Conservation (phyloP, 2,113 vertebrate genomes). For the Chrysemys picta region DNA sequence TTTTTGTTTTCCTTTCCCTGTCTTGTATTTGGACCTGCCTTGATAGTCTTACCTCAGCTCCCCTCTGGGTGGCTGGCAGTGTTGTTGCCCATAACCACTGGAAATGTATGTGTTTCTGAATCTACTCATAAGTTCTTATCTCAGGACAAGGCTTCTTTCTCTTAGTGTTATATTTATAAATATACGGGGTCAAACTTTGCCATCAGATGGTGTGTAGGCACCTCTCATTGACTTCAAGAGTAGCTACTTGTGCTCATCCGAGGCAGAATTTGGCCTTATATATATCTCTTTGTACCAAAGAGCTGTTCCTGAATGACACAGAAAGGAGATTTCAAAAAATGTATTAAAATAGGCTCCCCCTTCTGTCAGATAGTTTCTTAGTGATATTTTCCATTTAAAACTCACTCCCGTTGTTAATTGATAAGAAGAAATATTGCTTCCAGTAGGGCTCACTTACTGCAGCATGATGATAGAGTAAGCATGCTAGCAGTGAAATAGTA, state of each 20-base stretch:
- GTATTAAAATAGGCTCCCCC: background rate
- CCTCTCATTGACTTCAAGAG: background rate
- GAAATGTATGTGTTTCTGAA: background rate
- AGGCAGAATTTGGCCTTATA: background rate
- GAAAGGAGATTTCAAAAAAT: background rate
- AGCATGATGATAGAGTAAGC: background rate
- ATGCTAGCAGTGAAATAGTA: background rate
- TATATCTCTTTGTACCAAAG: background rate
- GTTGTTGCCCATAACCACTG: background rate
- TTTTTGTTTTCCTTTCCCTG: background rate
- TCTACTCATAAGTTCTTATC: background rate
- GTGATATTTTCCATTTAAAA: background rate
- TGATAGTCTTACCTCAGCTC: background rate
- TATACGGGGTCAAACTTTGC: background rate
- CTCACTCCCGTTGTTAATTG: background rate
- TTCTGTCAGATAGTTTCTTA: background rate
- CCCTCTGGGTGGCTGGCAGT: background rate
- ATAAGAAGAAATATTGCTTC: background rate
- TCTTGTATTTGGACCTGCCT: background rate
- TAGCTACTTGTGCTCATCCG: background rate
- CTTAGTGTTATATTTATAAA: background rate
- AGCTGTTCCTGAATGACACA: background rate
- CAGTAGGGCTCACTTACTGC: background rate
- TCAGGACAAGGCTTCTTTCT: background rate
- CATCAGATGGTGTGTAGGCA: background rate